Evolutionary conservation across 2,888 invertebrate genomes (phyloP).

Genomic region (Ophion ellenae): DNA sequence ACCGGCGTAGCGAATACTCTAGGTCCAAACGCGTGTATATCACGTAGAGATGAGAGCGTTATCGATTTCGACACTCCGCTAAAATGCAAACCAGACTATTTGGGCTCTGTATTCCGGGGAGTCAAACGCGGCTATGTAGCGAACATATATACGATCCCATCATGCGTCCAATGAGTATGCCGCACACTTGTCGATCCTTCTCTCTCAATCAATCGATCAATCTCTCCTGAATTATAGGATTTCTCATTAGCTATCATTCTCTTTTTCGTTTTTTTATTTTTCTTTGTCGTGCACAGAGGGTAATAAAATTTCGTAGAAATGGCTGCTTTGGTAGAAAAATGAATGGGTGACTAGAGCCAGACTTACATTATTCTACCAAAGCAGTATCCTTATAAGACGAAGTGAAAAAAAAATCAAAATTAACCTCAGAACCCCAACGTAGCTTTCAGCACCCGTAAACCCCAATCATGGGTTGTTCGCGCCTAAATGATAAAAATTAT

Average conservation of each 20-base stretch:
- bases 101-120: conserved; percentile 42
- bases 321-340: too few relatives aligned
- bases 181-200: conserved; percentile 24
- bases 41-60: conserved; percentile 51
- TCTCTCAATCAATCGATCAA: conserved; percentile 1
- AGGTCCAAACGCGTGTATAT: conserved; percentile 33
- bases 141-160: conserved; percentile 51
- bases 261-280: not conserved
- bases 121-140: conserved; percentile 40
- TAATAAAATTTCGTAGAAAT: too few relatives aligned
- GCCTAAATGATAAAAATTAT: too few relatives aligned
- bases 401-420: too few relatives aligned
- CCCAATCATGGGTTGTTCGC: too few relatives aligned
- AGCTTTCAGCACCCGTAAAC: too few relatives aligned
- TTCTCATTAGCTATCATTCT: not conserved
- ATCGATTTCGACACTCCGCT: conserved; percentile 64
- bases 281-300: too few relatives aligned
- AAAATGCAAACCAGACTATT: conserved; percentile 58
- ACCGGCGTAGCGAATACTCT: conserved; percentile 29
- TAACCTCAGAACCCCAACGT: too few relatives aligned
- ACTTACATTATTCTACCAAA: too few relatives aligned
- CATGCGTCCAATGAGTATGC: conserved; percentile 40
- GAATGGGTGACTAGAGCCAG: too few relatives aligned
- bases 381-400: too few relatives aligned
- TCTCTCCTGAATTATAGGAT: not conserved